These are phyloP conservation scores for Chrysopilus asiliformis DNA, from an alignment of 2,888 invertebrate genomes.

Conservation along the genomic window DNA sequence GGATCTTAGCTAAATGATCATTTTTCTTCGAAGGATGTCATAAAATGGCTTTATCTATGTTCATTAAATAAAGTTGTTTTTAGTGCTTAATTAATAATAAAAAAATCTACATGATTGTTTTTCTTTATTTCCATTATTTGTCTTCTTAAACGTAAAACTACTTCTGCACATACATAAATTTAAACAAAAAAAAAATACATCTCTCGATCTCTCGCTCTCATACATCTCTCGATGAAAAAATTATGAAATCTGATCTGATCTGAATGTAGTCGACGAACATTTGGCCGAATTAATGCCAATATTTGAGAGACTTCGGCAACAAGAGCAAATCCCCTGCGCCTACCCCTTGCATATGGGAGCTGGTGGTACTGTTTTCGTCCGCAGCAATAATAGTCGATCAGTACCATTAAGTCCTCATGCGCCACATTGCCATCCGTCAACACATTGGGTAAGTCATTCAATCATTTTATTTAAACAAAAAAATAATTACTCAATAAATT, in stretches of 20 bases:
- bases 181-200: too few species aligned
- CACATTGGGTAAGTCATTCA: slow-evolving; percentile 43
- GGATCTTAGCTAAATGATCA: too few species aligned
- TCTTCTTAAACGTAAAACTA: too few species aligned
- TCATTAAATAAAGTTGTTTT: too few species aligned
- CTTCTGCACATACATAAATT: too few species aligned
- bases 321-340: slow-evolving; percentile 81
- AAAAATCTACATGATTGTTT: too few species aligned
- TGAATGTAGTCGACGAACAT: slow-evolving; percentile 93
- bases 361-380: slow-evolving; percentile 50
- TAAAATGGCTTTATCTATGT: too few species aligned
- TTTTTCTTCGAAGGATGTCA: too few species aligned
- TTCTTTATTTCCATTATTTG: too few species aligned
- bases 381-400: slow-evolving; percentile 45
- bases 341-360: slow-evolving; percentile 77
- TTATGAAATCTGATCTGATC: too few species aligned
- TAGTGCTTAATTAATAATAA: too few species aligned
- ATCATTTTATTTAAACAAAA: neutral
- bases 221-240: neutral
- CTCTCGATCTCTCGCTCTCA: neutral
- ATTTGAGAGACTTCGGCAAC: slow-evolving; percentile 84
- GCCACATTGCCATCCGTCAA: slow-evolving; percentile 50
- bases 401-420: slow-evolving; percentile 49
- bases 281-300: slow-evolving; percentile 92
- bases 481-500: neutral